Percentiles rank a stretch among this genome's conserved stretches.
Evolutionary conservation across 2,888 invertebrate species (phyloP).

Genomic region (Adelognathus sp.): DNA sequence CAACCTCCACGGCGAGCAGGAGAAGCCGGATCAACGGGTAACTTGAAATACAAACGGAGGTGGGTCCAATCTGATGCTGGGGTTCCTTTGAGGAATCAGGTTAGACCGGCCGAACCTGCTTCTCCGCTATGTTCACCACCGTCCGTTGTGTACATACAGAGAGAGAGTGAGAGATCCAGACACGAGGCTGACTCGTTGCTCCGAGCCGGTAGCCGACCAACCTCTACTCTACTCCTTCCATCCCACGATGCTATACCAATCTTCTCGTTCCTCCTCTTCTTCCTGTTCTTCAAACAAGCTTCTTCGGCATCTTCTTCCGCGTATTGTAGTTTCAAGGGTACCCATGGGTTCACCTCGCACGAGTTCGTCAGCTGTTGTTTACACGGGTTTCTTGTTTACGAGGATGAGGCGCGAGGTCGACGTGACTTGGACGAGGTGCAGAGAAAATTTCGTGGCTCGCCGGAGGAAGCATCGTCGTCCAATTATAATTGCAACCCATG

Average conservation of each 20-base stretch:
- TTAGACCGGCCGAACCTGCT: conserved; percentile 81
- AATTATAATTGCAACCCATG: too few relatives aligned
- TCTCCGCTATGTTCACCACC: conserved; percentile 57
- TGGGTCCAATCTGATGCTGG: conserved; percentile 79
- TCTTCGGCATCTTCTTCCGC: conserved; percentile 39
- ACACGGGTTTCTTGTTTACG: background rate
- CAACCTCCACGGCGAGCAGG: conserved; percentile 1
- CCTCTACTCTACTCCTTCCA: conserved; percentile 67
- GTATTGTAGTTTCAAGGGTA: conserved; percentile 18
- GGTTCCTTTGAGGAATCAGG: conserved; percentile 80
- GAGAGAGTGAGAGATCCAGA: background rate
- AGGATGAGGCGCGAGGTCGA: background rate
- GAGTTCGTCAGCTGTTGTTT: background rate
- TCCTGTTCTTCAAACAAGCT: conserved; percentile 57
- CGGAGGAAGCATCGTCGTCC: conserved; percentile 10
- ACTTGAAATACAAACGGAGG: conserved; percentile 80
- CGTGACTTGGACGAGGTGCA: too few relatives aligned
- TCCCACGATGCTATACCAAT: conserved; percentile 40
- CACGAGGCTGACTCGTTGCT: conserved; percentile 2
- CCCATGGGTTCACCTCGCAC: background rate
- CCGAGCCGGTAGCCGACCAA: conserved; percentile 2
- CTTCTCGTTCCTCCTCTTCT: conserved; percentile 17
- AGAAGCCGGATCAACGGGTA: conserved; percentile 65
- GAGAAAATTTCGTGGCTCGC: conserved; percentile 1
- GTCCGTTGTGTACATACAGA: conserved; percentile 1